Base-by-base conservation (phyloP, 1,140 invertebrate genomes). In the Drosophila pandora region DNA sequence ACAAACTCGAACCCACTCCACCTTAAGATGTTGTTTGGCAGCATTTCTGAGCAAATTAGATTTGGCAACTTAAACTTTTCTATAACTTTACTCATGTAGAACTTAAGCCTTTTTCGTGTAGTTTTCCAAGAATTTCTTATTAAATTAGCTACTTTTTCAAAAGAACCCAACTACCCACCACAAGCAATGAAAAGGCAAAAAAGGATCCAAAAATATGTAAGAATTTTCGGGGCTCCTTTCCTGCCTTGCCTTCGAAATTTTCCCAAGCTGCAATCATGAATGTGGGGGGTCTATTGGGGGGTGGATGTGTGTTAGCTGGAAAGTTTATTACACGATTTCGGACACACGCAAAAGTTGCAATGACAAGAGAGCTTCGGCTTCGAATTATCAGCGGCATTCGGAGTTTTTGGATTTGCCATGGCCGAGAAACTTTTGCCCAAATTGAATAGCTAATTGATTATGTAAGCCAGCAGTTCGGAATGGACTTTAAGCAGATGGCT, bases 1-100 rank as follows among this genome's bases (percentile, higher is more conserved):
- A 41, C 30, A 63, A 37, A 65, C 64, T 71, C 43, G 30, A 54
- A 28, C 72, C 39, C 22, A 45, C 45, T 64, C 45, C 23, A 49
- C 41, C 41, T 8, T 17, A 2, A 4, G 34, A 64, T 76, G 54
- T 76, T 68, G 49, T 75, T 67, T 55, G 53, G 67, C 57, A 67
- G 74, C 79, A 78, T 81, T 82, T 77, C 73, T 68, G 34, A 74
- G 55, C 75, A 82, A 82, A 82, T 82, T 82, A 82, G 73, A 82
- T 82, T 82, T 82, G 58, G 74, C 73, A 82, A 82, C 74, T 74
- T 82, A 58, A 82, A 82, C 79, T 82, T 82, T 82, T 82, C 79
- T 82, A 74, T 82, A 82, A 82, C 79, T 82, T 82, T 82, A 77
- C 74, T 82, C 79, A 82, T 82, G 79, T 82, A 82, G 79, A 82